phyloP scores from a whole-genome alignment of 2,113 vertebrate genomes.

The Baryphthengus martii region DNA sequence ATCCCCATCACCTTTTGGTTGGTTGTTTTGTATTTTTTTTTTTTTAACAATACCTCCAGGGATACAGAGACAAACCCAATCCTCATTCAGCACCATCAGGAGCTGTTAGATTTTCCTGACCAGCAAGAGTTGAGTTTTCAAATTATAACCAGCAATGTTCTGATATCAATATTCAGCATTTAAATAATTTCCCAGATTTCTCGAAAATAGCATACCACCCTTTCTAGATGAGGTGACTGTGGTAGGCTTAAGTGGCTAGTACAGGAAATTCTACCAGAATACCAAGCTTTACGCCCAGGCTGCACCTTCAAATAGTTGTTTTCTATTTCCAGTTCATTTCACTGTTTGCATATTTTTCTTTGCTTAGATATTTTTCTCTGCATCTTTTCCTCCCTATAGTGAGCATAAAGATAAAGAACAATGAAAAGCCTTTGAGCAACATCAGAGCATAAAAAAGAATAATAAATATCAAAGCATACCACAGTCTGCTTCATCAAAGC shows the following conservation, averaged over 20 bases:
- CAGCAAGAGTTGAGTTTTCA: neutral
- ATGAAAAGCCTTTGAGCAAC: neutral
- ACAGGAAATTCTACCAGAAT: neutral
- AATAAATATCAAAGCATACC: neutral
- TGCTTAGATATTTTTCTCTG: too few relatives aligned
- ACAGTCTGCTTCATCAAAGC: neutral
- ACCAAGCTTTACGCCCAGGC: neutral
- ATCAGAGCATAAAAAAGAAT: neutral
- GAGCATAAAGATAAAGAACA: neutral
- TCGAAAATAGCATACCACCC: neutral
- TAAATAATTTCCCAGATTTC: neutral
- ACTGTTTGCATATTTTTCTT: neutral
- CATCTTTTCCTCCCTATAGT: neutral
- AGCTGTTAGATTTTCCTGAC: neutral
- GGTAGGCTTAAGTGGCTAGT: neutral
- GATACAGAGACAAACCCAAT: neutral
- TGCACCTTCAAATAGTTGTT: neutral
- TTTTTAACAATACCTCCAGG: neutral
- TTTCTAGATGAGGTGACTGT: neutral
- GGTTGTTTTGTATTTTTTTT: too few relatives aligned
- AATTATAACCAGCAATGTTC: neutral
- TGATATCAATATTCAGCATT: neutral
- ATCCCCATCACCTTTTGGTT: neutral
- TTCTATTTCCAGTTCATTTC: neutral
- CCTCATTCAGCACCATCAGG: rapidly evolving